phyloP scores from a whole-genome alignment of 2,113 vertebrate genomes.

The Herpetotheres cachinnans region DNA sequence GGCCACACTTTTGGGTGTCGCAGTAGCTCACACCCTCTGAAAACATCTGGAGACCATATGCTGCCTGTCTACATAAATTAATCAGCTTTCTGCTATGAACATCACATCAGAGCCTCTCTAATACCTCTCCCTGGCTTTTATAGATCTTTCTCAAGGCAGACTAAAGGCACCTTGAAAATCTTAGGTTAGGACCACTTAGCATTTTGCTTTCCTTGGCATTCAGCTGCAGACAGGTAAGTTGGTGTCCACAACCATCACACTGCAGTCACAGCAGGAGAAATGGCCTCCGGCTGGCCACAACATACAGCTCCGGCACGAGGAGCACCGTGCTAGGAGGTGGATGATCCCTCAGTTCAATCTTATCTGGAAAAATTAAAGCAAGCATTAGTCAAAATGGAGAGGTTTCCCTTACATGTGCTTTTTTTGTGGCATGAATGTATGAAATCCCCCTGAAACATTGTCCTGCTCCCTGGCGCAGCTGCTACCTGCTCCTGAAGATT shows the following conservation, averaged over 20 bases:
- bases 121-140: neutral
- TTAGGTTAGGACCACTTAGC: neutral
- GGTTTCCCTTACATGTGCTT: neutral
- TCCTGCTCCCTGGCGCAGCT: neutral
- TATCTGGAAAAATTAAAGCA: neutral
- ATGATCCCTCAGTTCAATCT: neutral
- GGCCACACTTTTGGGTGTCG: neutral
- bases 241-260: neutral
- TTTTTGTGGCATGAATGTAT: neutral
- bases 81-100: neutral
- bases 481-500: neutral
- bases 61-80: neutral
- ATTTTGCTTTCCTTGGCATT: neutral
- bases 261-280: neutral
- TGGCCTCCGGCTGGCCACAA: neutral
- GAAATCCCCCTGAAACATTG: neutral
- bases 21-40: neutral
- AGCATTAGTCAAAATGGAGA: neutral
- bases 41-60: slow-evolving; percentile 2
- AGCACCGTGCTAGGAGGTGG: neutral
- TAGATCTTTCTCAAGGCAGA: neutral
- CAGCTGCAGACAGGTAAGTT: neutral
- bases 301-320: no score
- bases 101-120: neutral
- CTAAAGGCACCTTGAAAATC: neutral